A percentile compares a stretch with the other conserved stretches of the same genome.
Conservation (phyloP, 2,797 vertebrate genomes). For the Remorina albescens region DNA sequence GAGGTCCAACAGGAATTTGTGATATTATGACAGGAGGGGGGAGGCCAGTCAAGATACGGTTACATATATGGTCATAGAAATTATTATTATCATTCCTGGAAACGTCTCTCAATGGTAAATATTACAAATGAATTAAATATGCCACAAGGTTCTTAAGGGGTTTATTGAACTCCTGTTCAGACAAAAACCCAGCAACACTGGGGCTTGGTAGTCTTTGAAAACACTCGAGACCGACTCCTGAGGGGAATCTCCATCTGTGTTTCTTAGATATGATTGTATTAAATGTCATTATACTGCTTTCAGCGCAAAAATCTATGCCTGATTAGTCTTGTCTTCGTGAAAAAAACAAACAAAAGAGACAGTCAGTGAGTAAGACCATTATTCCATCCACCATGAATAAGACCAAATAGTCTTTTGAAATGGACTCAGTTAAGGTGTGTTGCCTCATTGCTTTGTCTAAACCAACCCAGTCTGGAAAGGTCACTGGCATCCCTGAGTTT, state of each 20-base stretch:
- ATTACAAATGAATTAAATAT: conserved; percentile 73
- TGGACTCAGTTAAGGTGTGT: conserved; percentile 34
- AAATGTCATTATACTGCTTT: not conserved
- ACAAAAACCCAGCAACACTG: conserved; percentile 15
- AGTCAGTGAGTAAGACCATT: not conserved
- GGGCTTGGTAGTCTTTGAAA: not conserved
- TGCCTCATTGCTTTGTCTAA: conserved; percentile 33
- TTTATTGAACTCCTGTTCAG: conserved; percentile 45
- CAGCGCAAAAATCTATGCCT: conserved; percentile 19
- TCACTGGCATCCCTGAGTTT: conserved; percentile 55
- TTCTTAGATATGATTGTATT: not conserved
- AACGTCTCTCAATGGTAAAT: conserved; percentile 67
- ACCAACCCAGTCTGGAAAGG: conserved; percentile 45
- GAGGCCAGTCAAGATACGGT: conserved; percentile 62
- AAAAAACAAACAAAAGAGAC: not conserved
- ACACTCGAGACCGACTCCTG: not conserved
- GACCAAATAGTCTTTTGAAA: conserved; percentile 12
- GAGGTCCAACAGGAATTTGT: conserved; percentile 55
- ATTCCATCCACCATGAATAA: conserved; percentile 11
- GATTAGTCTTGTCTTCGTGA: conserved; percentile 82
- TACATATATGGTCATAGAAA: conserved; percentile 67
- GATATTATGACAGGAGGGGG: conserved; percentile 71
- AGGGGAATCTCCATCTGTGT: not conserved
- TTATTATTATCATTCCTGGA: conserved; percentile 74
- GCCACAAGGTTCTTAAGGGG: conserved; percentile 40